phyloP scores from a whole-genome alignment of 2,888 invertebrate species.

The Asteroscopus sphinx region DNA sequence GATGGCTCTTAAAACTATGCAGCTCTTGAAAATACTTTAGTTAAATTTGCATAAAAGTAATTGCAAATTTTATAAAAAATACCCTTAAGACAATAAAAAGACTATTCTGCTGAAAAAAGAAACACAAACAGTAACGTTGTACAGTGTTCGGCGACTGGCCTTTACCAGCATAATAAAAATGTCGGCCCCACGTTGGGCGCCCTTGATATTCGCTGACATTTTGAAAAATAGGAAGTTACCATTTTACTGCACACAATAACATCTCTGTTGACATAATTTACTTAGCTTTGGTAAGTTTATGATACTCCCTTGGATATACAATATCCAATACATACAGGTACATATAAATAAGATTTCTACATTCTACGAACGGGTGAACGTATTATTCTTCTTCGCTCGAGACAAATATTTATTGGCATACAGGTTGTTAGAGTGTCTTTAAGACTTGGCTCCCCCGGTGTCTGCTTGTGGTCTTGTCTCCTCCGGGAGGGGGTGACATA shows the following conservation, averaged over 20 bases:
- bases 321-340: not conserved
- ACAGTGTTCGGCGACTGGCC: constrained; percentile 51
- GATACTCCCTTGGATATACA: not conserved
- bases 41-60: no score
- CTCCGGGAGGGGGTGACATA: no score
- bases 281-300: constrained; percentile 21
- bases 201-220: constrained; percentile 81
- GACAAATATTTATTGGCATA: no score
- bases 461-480: no score
- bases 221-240: constrained; percentile 61
- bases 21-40: no score
- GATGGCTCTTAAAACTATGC: no score
- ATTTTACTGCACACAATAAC: constrained; percentile 47
- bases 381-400: no score
- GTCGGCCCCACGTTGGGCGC: constrained; percentile 57
- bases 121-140: constrained; percentile 16
- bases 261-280: constrained; percentile 43
- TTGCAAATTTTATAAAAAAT: no score
- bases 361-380: no score
- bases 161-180: constrained; percentile 68
- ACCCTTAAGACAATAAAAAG: not conserved
- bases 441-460: no score
- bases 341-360: no score
- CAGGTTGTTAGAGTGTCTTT: no score
- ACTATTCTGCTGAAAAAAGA: constrained; percentile 1